These are phyloP conservation scores for Pachypanchax playfairii DNA, from an alignment of 2,113 vertebrate genomes.

Conservation along the genomic window DNA sequence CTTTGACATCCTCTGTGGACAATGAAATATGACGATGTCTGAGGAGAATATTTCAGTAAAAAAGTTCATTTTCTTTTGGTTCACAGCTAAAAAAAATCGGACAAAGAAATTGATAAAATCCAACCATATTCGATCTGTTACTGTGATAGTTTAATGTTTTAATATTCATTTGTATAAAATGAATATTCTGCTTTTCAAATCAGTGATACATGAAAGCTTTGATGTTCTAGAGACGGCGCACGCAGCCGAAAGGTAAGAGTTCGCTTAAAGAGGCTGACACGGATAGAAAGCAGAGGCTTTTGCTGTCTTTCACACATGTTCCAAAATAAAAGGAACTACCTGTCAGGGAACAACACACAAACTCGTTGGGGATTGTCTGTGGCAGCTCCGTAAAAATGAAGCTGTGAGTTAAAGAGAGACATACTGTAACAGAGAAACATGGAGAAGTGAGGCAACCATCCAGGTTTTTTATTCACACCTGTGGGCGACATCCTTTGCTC, in stretches of 20 bases:
- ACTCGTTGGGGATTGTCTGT: conserved; percentile 42
- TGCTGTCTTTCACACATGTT: conserved; percentile 36
- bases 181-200: conserved; percentile 8
- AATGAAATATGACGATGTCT: conserved; percentile 13
- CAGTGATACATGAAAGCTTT: conserved; percentile 12
- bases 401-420: conserved; percentile 46
- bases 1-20: conserved; percentile 4
- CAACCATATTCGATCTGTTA: conserved; percentile 7
- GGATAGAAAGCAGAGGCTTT: conserved; percentile 31
- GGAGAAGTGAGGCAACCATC: conserved; percentile 50
- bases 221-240: no score
- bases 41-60: conserved; percentile 21
- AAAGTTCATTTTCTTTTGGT: conserved; percentile 2
- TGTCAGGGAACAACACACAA: conserved; percentile 33
- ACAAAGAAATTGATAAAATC: background rate
- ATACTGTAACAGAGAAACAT: conserved; percentile 50
- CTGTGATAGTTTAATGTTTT: conserved; percentile 18
- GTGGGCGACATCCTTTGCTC: conserved; percentile 60
- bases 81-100: background rate
- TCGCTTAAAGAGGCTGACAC: conserved; percentile 22
- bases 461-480: conserved; percentile 73
- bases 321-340: conserved; percentile 36
- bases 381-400: conserved; percentile 35
- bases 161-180: conserved; percentile 16
- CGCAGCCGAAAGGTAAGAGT: conserved; percentile 34